A percentile compares a stretch with the other conserved stretches of the same genome.
phyloP scores from a whole-genome alignment of 2,113 vertebrate species.

The Heloderma charlesbogerti region DNA sequence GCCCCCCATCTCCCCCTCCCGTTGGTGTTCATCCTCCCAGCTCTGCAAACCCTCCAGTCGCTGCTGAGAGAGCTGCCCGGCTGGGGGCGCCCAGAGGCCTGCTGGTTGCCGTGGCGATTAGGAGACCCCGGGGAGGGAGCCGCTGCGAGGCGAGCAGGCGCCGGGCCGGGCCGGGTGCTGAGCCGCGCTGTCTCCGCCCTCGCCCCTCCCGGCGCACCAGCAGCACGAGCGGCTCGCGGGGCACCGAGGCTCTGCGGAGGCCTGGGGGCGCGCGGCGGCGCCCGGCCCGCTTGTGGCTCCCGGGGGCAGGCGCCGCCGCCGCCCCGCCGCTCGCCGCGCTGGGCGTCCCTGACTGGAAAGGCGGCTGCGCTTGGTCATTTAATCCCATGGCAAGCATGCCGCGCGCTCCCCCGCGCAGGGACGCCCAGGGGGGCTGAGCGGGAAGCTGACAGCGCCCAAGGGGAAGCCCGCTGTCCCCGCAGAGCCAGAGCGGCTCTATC shows the following conservation, averaged over 20 bases:
- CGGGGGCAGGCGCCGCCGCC: neutral
- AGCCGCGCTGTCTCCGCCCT: constrained; percentile 33
- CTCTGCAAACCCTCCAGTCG: constrained; percentile 35
- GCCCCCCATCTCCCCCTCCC: constrained; percentile 18
- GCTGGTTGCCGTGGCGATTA: constrained; percentile 69
- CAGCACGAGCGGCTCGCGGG: constrained; percentile 23
- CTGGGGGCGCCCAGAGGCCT: constrained; percentile 37
- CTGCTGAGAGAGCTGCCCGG: constrained; percentile 26
- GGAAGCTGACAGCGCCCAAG: neutral
- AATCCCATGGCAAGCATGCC: constrained; percentile 18
- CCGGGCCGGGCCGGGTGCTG: constrained; percentile 54
- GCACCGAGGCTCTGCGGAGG: too few relatives aligned
- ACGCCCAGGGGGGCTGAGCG: neutral
- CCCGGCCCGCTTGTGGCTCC: constrained; percentile 27
- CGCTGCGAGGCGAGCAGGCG: constrained; percentile 12
- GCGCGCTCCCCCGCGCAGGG: neutral
- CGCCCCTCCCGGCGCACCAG: constrained; percentile 37
- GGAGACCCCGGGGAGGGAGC: constrained; percentile 49
- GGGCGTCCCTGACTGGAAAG: rapidly evolving
- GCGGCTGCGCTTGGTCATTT: constrained; percentile 31
- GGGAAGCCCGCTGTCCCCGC: rapidly evolving
- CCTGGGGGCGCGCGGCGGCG: too few relatives aligned
- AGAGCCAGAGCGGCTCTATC: neutral
- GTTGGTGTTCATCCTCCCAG: constrained; percentile 32
- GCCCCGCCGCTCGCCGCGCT: neutral